These are phyloP conservation scores for Diaperis boleti DNA, from an alignment of 2,888 invertebrate species.

Conservation along the genomic window DNA sequence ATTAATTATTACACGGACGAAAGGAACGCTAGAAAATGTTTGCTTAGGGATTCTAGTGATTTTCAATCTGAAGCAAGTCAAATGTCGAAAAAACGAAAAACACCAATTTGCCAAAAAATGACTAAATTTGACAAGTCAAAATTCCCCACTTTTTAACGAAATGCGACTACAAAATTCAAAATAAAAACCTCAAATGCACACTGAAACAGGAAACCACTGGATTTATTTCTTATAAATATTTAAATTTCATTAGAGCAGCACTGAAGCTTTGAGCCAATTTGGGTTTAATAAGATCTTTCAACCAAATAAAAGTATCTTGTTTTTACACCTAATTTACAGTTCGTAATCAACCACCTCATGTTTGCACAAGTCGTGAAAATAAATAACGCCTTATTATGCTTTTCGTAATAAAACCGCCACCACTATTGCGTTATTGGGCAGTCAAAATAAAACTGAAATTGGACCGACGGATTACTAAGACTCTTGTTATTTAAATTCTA, in stretches of 20 bases:
- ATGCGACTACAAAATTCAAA: not conserved
- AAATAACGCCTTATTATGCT: not conserved
- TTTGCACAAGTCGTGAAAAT: conserved; percentile 3
- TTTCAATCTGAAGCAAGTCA: too few species aligned
- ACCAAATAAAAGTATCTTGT: conserved; percentile 23
- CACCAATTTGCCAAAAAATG: too few species aligned
- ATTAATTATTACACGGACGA: too few species aligned
- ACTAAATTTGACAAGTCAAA: too few species aligned
- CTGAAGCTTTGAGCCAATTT: conserved; percentile 19
- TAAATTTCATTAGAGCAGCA: conserved; percentile 27
- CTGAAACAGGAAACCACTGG: conserved; percentile 11
- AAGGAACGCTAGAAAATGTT: too few species aligned
- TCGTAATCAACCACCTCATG: conserved; percentile 8
- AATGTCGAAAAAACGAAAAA: too few species aligned
- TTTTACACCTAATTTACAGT: conserved; percentile 9
- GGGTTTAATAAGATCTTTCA: conserved; percentile 10
- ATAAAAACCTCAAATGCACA: not conserved
- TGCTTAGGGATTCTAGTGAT: too few species aligned
- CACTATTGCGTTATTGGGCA: not conserved
- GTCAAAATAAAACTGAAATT: not conserved
- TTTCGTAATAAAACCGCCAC: not conserved
- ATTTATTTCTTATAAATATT: conserved; percentile 29
- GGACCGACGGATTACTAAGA: not conserved
- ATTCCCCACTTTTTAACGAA: too few species aligned
- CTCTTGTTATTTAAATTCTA: not conserved